Evolutionary conservation across 2,797 vertebrate genomes (phyloP), one percentile per base, ranked within the genome.

Genomic region (Peromyscus nudipes): DNA sequence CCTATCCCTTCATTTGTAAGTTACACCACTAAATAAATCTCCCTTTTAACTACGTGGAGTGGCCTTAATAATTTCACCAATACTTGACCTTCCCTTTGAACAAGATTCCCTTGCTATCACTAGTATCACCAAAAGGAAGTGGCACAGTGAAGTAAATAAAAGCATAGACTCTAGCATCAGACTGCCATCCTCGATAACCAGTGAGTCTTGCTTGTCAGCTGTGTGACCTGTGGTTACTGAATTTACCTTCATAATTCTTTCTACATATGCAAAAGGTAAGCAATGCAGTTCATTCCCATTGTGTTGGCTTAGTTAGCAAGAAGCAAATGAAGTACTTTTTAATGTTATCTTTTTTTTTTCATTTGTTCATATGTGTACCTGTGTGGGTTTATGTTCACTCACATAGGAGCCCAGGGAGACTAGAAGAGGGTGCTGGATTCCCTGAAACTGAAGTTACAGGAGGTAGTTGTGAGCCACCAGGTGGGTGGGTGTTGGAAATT

Each of bases 221-320:
- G 6, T 79, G 43, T 60, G 49, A n/a, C 40, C 57, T 55, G 19
- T 60, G 29, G 76, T 27, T 86, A 29, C 43, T 85, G 27, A 25
- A 34, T 95, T 93, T 62, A 77, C 62, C 23, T 49, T 76, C 40
- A 52, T 62, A 71, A 76, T 89, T 91, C 2, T 93, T 95, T 96
- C 37, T 31, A 5, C 21, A 76, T 92, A 80, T 97, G 17, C 65
- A 77, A 94, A 97, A 82, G 25, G 64, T 40, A 96, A 37, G 89
- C 21, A 71, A 21, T 71, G 21, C 37, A 67, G 65, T 93, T 81
- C n/a, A 73, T 92, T 43, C 3, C 69, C 76, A 90, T 21, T 29
- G 75, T 80, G 17, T 31, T 76, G 37, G 65, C 12, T 34, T 95
- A 23, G 69, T 49, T 94, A 27, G 69, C 71, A 94, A 94, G 93